Evolutionary conservation across 2,888 invertebrate species (phyloP), one percentile per base, ranked within the genome.

Genomic region (Anthophora plumipes): DNA sequence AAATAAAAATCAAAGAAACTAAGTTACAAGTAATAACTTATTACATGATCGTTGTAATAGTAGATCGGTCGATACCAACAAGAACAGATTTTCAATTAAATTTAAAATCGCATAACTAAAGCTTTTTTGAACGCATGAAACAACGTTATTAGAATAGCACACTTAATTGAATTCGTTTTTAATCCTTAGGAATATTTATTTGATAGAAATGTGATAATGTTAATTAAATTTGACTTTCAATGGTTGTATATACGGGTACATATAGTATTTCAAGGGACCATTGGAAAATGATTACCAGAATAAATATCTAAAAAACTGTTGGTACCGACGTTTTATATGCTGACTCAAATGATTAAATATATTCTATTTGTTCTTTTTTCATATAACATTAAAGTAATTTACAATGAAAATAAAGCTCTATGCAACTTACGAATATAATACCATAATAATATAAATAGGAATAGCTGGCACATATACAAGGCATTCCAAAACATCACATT

Each of bases 391-490:
- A 83, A 85, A 86, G 84, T 84, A 86, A 85, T 80, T 55, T 83
- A 86, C 84, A 74, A 82, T 84, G 69, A 86, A 90, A 84, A 90
- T 88, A 91, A 91, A 88, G 84, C 86, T 88, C 85, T 72, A 76
- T 72, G 59, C 60, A 63, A 77, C 76, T 90, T 88, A 88, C 75
- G 80, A 84, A 86, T 89, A 91, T 74, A 84, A 91, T 87, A 89
- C 78, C 85, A 85, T 85, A 88, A 89, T 86, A 90, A 91, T 90
- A 80, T 87, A 89, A 91, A 89, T 91, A 91, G 88, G 89, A 91
- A 90, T 89, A 91, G 89, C 91, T 92, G 91, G 92, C 92, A 92
- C 91, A 90, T 91, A 87, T 90, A 91, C 90, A 92, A 92, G 91
- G 91, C 92, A 91, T 91, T 88, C 88, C 85, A 91, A 79, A 90